phyloP scores from a whole-genome alignment of 2,888 invertebrate genomes.

The Cheilosia variabilis region DNA sequence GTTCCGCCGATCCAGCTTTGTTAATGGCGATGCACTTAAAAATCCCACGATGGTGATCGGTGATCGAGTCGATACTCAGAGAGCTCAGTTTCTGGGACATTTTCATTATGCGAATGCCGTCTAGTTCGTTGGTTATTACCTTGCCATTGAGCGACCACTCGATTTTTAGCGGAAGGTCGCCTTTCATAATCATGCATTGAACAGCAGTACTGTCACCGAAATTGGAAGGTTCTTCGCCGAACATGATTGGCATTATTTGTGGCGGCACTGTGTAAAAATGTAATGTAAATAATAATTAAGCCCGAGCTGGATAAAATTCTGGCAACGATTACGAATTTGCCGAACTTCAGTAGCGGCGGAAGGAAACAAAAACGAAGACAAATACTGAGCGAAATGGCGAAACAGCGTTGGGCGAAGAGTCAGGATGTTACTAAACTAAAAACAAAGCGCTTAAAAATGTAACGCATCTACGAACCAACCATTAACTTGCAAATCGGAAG shows the following conservation, averaged over 20 bases:
- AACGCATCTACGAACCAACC: conserved; percentile 81
- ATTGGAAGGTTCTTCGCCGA: conserved; percentile 91
- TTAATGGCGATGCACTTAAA: conserved; percentile 90
- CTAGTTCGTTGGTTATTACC: conserved; percentile 85
- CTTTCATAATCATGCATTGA: conserved; percentile 90
- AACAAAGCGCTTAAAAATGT: not conserved
- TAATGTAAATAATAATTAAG: conserved; percentile 20
- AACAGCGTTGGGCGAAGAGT: conserved; percentile 35
- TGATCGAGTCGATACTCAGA: conserved; percentile 89
- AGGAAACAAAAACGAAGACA: too few relatives aligned
- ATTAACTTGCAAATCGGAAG: conserved; percentile 85
- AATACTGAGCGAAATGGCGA: conserved; percentile 56
- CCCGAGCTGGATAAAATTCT: not conserved
- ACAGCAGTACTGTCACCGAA: conserved; percentile 91
- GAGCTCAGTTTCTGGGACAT: conserved; percentile 88
- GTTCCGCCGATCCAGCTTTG: conserved; percentile 87
- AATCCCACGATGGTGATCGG: conserved; percentile 89
- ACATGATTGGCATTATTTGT: conserved; percentile 90
- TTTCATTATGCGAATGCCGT: conserved; percentile 86
- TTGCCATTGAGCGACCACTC: conserved; percentile 90
- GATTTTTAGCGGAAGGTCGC: conserved; percentile 91
- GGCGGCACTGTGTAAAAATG: conserved; percentile 86
- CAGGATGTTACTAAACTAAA: not conserved
- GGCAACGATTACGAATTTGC: too few relatives aligned
- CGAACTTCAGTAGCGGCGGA: too few relatives aligned